Evolutionary conservation across 2,797 vertebrate genomes (phyloP).

Genomic region (Glossophaga mutica): DNA sequence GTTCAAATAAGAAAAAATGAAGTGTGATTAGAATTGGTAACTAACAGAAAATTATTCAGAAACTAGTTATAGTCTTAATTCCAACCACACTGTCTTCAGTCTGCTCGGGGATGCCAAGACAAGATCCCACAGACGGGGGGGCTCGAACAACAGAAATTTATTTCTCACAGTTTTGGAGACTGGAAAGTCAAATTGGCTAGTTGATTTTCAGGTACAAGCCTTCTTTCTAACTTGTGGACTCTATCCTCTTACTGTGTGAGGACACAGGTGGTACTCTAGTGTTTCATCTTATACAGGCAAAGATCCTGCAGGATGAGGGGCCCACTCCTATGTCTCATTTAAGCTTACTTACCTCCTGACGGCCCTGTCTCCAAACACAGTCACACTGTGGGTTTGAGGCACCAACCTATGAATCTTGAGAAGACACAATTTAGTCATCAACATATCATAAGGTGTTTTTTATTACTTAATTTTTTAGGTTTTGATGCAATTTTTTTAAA

Average conservation of each 20-base stretch:
- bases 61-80: background rate
- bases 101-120: background rate
- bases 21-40: background rate
- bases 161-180: background rate
- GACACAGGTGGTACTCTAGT: background rate
- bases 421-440: background rate
- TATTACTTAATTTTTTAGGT: background rate
- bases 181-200: background rate
- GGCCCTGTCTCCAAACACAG: background rate
- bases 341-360: background rate
- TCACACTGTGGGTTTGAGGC: background rate
- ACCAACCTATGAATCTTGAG: background rate
- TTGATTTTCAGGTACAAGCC: background rate
- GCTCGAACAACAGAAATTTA: background rate
- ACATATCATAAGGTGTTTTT: background rate
- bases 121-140: background rate
- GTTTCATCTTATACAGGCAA: background rate
- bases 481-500: background rate
- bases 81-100: background rate
- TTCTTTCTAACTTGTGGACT: background rate
- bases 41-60: background rate
- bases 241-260: background rate
- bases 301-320: background rate
- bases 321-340: background rate
- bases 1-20: background rate